These are phyloP conservation scores for Cylindroiulus punctatus DNA, from an alignment of 2,888 invertebrate genomes.

Conservation along the genomic window DNA sequence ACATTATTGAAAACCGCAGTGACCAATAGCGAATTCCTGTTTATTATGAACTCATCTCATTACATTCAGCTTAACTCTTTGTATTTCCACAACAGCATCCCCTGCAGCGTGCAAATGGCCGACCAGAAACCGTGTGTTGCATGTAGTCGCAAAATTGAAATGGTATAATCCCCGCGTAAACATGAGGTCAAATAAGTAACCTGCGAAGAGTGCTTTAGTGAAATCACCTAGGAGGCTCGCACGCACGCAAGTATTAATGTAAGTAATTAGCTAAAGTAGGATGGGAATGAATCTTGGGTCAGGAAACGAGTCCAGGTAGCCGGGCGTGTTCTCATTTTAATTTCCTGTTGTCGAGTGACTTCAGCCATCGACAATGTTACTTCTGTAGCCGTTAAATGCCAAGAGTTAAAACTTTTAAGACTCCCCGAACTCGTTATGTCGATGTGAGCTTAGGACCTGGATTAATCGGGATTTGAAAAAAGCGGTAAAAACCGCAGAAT, in stretches of 20 bases:
- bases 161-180: background rate
- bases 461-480: background rate
- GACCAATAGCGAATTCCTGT: too few relatives aligned
- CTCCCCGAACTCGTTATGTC: background rate
- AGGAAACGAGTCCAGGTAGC: background rate
- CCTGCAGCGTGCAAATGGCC: too few relatives aligned
- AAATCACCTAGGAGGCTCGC: background rate
- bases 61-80: too few relatives aligned
- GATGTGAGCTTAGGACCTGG: background rate
- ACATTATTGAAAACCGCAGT: too few relatives aligned
- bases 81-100: too few relatives aligned
- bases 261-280: conserved; percentile 16
- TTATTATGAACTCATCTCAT: too few relatives aligned
- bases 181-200: background rate
- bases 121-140: too few relatives aligned
- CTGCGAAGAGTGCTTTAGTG: background rate
- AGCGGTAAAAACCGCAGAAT: background rate
- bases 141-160: background rate
- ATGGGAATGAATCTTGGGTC: background rate
- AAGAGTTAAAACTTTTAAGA: conserved; percentile 6
- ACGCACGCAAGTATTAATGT: background rate
- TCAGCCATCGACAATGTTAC: background rate
- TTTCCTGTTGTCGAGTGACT: background rate
- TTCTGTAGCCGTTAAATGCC: background rate
- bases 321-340: conserved; percentile 1